These are phyloP conservation scores for Drosophila kepulauana DNA, from an alignment of 1,140 invertebrate species.

Conservation along the genomic window DNA sequence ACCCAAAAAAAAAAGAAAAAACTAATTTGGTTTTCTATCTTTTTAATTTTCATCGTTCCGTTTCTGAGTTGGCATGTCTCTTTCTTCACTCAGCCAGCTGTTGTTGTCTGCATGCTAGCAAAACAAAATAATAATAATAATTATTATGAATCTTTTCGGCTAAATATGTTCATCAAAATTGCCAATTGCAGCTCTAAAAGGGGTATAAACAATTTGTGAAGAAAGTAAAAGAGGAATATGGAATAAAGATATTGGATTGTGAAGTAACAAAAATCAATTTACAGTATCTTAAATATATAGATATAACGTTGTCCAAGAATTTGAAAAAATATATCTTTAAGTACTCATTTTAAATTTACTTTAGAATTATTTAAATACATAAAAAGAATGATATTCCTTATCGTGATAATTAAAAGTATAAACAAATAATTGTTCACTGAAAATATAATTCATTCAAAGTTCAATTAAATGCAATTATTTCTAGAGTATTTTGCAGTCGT, in stretches of 20 bases:
- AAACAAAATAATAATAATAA: conserved; percentile 45
- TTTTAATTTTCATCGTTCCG: not conserved
- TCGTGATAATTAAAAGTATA: too few species aligned
- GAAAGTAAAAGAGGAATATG: too few species aligned
- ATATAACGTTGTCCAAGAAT: too few species aligned
- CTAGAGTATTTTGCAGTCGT: conserved; percentile 9
- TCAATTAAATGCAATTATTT: not conserved
- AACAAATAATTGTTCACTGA: too few species aligned
- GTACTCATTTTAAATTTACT: too few species aligned
- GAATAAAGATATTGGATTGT: too few species aligned
- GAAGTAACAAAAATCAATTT: too few species aligned
- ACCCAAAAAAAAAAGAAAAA: not conserved
- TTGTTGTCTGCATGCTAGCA: conserved; percentile 40
- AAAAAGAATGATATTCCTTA: too few species aligned
- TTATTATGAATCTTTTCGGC: conserved; percentile 60
- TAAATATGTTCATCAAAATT: conserved; percentile 62
- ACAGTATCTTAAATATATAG: too few species aligned
- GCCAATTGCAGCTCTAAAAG: not conserved
- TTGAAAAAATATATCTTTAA: too few species aligned
- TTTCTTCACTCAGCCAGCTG: conserved; percentile 30
- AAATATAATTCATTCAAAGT: too few species aligned
- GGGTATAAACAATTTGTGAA: not conserved
- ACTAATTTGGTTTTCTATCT: conserved; percentile 3
- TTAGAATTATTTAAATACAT: too few species aligned
- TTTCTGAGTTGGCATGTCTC: conserved; percentile 5